Evolutionary conservation across 2,888 invertebrate genomes (phyloP).

Genomic region (Drosophila fulvimacula): DNA sequence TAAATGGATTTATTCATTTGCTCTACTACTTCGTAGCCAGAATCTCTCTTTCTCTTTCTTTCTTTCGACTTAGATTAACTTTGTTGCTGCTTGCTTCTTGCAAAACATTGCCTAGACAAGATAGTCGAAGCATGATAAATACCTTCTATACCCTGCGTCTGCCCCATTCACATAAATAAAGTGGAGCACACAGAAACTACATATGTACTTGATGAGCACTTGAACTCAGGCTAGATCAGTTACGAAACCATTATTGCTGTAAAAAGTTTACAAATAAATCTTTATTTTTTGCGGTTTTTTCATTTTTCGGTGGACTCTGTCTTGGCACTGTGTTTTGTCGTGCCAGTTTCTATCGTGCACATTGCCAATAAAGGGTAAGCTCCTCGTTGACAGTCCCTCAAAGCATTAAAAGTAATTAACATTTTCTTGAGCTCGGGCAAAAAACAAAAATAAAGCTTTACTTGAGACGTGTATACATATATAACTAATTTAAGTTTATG

Average conservation of each 20-base stretch:
- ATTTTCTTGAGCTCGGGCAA: neutral
- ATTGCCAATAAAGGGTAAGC: neutral
- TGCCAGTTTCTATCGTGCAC: constrained; percentile 1
- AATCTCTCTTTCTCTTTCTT: neutral
- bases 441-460: neutral
- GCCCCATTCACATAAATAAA: neutral
- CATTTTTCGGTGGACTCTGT: neutral
- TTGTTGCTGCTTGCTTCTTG: constrained; percentile 13
- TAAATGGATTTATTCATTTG: constrained; percentile 82
- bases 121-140: neutral
- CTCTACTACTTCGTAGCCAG: neutral
- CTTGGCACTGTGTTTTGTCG: neutral
- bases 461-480: neutral
- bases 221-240: too few species aligned
- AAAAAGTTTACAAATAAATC: too few species aligned
- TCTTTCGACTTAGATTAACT: neutral
- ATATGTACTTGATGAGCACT: neutral
- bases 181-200: neutral
- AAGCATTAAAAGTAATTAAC: constrained; percentile 1
- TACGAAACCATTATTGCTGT: too few species aligned
- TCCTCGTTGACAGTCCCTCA: neutral
- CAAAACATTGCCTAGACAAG: constrained; percentile 11
- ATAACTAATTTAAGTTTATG: neutral
- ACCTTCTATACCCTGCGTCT: neutral
- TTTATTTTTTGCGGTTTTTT: too few species aligned